Conservation (phyloP, 2,113 vertebrate species). For the Megaceryle torquata region DNA sequence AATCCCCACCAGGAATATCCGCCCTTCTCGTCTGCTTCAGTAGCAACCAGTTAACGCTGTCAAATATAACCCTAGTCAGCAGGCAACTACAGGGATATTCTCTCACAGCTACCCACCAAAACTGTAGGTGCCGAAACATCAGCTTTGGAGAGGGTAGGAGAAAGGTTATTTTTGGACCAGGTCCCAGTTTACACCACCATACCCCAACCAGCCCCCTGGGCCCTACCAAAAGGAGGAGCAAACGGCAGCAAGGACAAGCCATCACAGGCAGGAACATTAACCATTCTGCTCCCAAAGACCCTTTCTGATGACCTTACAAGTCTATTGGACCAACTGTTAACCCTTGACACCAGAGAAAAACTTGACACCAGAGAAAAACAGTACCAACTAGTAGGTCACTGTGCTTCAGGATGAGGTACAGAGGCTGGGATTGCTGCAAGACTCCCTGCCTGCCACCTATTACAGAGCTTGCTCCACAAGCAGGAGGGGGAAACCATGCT, state of each 20-base stretch:
- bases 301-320: neutral
- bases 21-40: neutral
- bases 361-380: neutral
- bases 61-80: neutral
- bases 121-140: neutral
- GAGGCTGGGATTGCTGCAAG: neutral
- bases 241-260: neutral
- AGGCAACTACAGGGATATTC: neutral
- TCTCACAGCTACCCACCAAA: neutral
- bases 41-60: neutral
- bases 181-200: neutral
- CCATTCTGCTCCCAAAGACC: neutral
- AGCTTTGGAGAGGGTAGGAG: neutral
- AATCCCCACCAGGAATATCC: neutral
- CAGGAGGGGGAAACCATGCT: neutral
- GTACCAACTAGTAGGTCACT: neutral
- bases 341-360: neutral
- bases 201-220: accelerated
- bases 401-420: neutral
- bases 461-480: neutral
- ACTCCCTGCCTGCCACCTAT: neutral
- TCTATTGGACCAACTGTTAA: neutral
- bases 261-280: neutral
- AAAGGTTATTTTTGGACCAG: neutral
- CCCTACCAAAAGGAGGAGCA: neutral